phyloP scores from a whole-genome alignment of 1,140 invertebrate species.

The Bombyx mandarina region DNA sequence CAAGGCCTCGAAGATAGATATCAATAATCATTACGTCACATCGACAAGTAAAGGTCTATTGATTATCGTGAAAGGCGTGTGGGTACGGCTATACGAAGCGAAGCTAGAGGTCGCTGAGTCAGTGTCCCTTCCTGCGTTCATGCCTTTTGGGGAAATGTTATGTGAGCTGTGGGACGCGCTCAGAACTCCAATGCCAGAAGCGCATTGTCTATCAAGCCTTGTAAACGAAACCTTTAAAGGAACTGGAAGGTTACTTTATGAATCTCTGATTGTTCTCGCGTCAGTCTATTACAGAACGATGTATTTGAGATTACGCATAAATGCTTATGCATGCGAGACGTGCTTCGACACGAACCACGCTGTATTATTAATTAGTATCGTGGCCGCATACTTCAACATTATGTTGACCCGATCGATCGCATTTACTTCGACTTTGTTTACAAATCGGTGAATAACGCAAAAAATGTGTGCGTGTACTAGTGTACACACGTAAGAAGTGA shows the following conservation, averaged over 20 bases:
- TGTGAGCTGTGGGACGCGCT: slow-evolving; percentile 39
- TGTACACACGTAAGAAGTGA: too few species aligned
- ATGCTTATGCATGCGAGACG: not conserved
- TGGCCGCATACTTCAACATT: not conserved
- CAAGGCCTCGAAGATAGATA: slow-evolving; percentile 39
- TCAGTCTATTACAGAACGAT: not conserved
- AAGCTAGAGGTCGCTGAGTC: slow-evolving; percentile 46
- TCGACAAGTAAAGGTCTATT: slow-evolving; percentile 27
- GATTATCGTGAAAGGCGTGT: slow-evolving; percentile 44
- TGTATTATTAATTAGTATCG: slow-evolving; percentile 1
- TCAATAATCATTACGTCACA: slow-evolving; percentile 46
- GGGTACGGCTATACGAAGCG: slow-evolving; percentile 13
- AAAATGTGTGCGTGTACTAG: too few species aligned
- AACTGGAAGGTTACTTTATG: slow-evolving; percentile 2
- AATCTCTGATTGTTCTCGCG: slow-evolving; percentile 4
- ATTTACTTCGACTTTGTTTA: too few species aligned
- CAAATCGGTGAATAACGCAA: too few species aligned
- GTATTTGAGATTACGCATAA: not conserved
- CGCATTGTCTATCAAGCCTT: slow-evolving; percentile 25
- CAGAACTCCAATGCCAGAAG: slow-evolving; percentile 36
- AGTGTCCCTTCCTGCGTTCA: slow-evolving; percentile 45
- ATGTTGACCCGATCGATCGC: too few species aligned
- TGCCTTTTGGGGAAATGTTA: slow-evolving; percentile 47
- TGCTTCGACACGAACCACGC: not conserved
- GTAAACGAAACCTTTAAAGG: slow-evolving; percentile 3